phyloP scores from a whole-genome alignment of 2,113 vertebrate genomes.

The Nycticryphes semicollaris region DNA sequence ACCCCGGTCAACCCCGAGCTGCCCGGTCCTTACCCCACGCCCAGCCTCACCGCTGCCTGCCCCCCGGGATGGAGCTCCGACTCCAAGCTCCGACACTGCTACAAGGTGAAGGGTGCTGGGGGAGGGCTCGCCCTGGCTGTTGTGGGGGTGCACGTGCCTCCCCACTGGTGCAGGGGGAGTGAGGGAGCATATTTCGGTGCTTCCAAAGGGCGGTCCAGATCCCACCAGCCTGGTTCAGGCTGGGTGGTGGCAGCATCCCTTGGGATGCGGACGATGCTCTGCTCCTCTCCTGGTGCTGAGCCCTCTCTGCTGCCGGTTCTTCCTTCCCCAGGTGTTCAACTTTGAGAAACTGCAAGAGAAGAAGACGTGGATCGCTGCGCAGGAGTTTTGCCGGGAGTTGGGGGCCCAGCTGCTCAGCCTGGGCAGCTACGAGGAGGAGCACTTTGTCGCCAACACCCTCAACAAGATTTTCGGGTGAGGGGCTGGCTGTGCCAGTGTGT shows the following conservation, averaged over 20 bases:
- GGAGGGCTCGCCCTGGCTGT: rapidly evolving
- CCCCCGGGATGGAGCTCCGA: slow-evolving; percentile 86
- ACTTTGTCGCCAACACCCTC: slow-evolving; percentile 84
- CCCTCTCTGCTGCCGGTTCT: too few relatives aligned
- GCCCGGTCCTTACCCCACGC: slow-evolving; percentile 82
- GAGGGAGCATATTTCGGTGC: neutral
- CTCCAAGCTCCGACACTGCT: slow-evolving; percentile 87
- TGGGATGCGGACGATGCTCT: rapidly evolving
- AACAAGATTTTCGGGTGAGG: slow-evolving; percentile 92
- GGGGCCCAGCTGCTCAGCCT: slow-evolving; percentile 92
- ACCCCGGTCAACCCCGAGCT: slow-evolving; percentile 81
- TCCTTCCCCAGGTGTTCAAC: slow-evolving; percentile 83
- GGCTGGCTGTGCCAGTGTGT: rapidly evolving
- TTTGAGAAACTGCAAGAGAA: slow-evolving; percentile 84
- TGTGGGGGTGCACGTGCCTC: neutral
- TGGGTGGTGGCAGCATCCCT: neutral
- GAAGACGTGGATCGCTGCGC: slow-evolving; percentile 88
- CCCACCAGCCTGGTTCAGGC: rapidly evolving
- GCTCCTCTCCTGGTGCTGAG: neutral
- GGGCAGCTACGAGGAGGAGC: slow-evolving; percentile 85
- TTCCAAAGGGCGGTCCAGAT: neutral
- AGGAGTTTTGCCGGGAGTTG: slow-evolving; percentile 83
- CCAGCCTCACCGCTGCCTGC: slow-evolving; percentile 86
- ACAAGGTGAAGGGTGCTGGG: slow-evolving; percentile 81
- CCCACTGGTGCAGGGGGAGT: neutral